Evolutionary conservation across 2,888 invertebrate genomes (phyloP), one percentile per base, ranked within the genome.

Genomic region (Bedellia somnulentella): DNA sequence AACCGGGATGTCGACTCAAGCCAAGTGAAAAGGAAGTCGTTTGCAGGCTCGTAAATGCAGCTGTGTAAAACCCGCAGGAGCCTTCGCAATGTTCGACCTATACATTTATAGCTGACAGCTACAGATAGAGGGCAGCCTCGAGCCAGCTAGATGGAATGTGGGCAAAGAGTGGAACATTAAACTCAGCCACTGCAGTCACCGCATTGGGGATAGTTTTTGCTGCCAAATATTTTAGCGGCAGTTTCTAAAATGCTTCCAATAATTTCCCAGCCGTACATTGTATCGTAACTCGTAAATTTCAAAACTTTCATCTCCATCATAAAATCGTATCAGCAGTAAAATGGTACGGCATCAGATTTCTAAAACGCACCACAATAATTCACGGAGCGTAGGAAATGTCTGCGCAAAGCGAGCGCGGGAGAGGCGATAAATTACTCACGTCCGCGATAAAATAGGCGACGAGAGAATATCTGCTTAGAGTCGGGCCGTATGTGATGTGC

Each of bases 401-500:
- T 14, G n/a, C 15, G 3, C 15, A 26, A 26, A 25, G 26, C 9
- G 11, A 15, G 16, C 18, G 18, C 11, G 8, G 12, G 12, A 13
- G 12, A 8, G 17, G 16, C 28, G 28, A 28, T 28, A 28, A 28
- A 28, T 28, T 18, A 18, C 28, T 13, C 28, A 11, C 13, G 28
- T 28, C 28, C 13, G 21, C 28, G n/a, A 28, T 28, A 28, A 28
- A 28, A 28, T 28, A 28, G 18, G 18, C 28, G 28, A 6, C 18
- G 15, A 15, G 12, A 13, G n/a, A 12, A 12, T 17, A 28, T 18
- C 28, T 9, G 28, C 18, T 28, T 17, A 27, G 10, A 18, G n/a
- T 13, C 13, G 13, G 18, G 13, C 28, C 28, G 21, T 28, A 28
- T 28, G 18, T 8, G n/a, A 35, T 32, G 38, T 40, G 41, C 41